Base-by-base conservation (phyloP, 2,113 vertebrate species). In the Verasper variegatus region DNA sequence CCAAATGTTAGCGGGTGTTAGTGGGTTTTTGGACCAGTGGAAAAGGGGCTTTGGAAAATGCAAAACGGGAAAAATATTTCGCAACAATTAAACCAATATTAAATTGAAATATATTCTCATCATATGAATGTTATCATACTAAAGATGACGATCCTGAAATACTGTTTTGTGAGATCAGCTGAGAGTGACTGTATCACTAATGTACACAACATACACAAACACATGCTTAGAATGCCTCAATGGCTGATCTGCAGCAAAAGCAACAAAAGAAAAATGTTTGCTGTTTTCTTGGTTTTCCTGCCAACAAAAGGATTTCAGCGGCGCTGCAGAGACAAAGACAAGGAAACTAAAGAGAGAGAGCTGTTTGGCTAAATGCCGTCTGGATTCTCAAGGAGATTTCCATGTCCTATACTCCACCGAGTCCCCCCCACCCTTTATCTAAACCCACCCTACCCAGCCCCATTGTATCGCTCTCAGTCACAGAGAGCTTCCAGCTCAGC, bases 331-430 rank as follows among this genome's bases (percentile, higher is more conserved):
- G 70, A 86, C 76, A 1, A 62, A 74, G 68, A 65, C 2, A 23
- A 49, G 65, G 20, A 54, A 81, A 83, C 85, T 71, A 68, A 77
- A 81, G 76, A 55, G 49, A 54, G 23, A 27, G 63, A 74, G 83
- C 66, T 1, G 4, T 84, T 74, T 78, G 80, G 75, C 71, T 80
- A 45, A 81, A 86, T 83, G 83, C 89, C 82, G 66, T 54, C 65
- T 78, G 78, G 73, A 77, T 69, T 80, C 73, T 89, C 87, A 86
- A 92, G 91, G 89, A 90, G 83, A 72, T 83, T 86, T 78, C 54
- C 55, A 12, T 57, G 79, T 87, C 71, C 82, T 74, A 45, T 69
- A 52, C 68, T 71, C 71, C 51, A 4, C 60, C 0, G 21, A 75
- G 80, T 59, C 74, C 45, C 6, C 73, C 45, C 15, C 52, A 51